Evolutionary conservation across 2,797 vertebrate species (phyloP).

Genomic region (Phrynocephalus forsythii): DNA sequence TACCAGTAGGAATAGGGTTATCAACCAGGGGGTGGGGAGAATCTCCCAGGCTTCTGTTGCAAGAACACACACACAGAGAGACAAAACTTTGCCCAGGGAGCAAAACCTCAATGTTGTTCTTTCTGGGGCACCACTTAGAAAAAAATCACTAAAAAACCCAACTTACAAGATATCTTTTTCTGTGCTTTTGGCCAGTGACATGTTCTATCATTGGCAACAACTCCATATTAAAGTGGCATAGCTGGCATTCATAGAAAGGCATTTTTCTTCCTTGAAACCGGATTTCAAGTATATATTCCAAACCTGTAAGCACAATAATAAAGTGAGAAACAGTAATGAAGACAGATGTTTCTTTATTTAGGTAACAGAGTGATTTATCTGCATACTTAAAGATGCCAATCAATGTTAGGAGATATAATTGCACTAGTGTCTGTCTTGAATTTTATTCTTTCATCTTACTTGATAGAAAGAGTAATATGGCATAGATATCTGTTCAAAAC

Average conservation of each 20-base stretch:
- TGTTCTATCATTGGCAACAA: slow-evolving; percentile 69
- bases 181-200: slow-evolving; percentile 69
- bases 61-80: not conserved
- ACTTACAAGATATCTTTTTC: slow-evolving; percentile 68
- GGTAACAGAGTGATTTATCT: slow-evolving; percentile 4
- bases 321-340: not conserved
- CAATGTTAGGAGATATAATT: not conserved
- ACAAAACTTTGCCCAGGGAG: not conserved
- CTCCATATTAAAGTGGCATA: slow-evolving; percentile 63
- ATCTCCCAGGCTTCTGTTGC: no score
- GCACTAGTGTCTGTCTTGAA: not conserved
- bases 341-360: not conserved
- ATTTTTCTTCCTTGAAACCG: slow-evolving; percentile 63
- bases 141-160: not conserved
- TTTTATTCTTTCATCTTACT: not conserved
- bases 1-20: no score
- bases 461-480: not conserved
- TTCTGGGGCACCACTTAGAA: not conserved
- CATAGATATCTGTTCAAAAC: not conserved
- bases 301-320: slow-evolving; percentile 50
- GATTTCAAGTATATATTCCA: slow-evolving; percentile 69
- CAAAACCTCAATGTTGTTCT: not conserved
- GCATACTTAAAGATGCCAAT: not conserved
- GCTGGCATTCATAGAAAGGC: slow-evolving; percentile 58
- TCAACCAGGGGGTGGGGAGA: not conserved